A percentile compares a stretch with the other conserved stretches of the same genome.
Conservation (phyloP, 2,113 vertebrate genomes). For the Rhadina sibilatrix region DNA sequence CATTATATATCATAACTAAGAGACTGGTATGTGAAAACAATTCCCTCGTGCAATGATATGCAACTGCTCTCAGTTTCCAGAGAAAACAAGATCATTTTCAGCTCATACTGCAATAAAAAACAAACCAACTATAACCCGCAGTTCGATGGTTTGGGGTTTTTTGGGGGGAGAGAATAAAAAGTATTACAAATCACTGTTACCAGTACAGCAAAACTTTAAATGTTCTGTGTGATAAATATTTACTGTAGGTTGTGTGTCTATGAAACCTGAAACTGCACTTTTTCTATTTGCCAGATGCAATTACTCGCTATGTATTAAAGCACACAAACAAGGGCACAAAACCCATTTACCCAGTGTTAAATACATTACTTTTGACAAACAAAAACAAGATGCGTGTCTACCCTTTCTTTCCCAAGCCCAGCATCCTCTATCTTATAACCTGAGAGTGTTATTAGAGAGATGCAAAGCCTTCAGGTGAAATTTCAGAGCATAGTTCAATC, state of each 20-base stretch:
- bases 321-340: neutral
- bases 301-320: neutral
- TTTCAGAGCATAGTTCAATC: neutral
- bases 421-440: neutral
- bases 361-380: neutral
- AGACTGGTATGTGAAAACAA: conserved; percentile 8
- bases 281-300: neutral
- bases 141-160: neutral
- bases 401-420: neutral
- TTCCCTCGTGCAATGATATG: conserved; percentile 4
- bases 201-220: neutral
- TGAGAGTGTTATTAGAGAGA: neutral
- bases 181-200: neutral
- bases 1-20: conserved; percentile 14
- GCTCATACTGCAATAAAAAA: neutral
- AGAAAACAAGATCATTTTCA: neutral
- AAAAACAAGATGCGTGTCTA: neutral
- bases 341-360: neutral
- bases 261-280: neutral
- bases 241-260: neutral
- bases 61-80: neutral
- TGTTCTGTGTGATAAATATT: neutral
- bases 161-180: neutral
- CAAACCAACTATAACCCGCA: neutral
- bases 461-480: neutral